Evolutionary conservation across 2,797 vertebrate species (phyloP).

Genomic region (Carcharodon carcharias): DNA sequence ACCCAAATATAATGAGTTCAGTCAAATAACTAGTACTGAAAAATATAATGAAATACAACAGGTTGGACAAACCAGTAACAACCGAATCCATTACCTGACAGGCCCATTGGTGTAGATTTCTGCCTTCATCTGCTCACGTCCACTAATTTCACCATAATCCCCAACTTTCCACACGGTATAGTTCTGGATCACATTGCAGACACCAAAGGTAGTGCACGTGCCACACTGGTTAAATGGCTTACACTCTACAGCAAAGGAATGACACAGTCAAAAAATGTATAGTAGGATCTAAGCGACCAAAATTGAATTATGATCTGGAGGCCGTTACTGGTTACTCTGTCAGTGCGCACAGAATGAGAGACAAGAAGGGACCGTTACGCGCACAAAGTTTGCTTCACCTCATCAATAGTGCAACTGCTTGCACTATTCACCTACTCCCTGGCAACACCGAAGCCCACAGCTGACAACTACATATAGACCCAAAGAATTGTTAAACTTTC

Average conservation of each 20-base stretch:
- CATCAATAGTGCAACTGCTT: neutral
- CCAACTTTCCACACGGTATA: conserved; percentile 85
- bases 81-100: conserved; percentile 66
- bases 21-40: too few species aligned
- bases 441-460: neutral
- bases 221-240: conserved; percentile 85
- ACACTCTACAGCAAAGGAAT: conserved; percentile 59
- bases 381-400: neutral
- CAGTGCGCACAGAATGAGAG: neutral
- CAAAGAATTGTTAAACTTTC: neutral
- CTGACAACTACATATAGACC: neutral
- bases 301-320: neutral
- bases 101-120: conserved; percentile 81
- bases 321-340: neutral
- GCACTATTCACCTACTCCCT: neutral
- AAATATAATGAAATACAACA: neutral
- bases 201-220: conserved; percentile 80
- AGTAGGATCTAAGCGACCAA: neutral
- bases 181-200: conserved; percentile 77
- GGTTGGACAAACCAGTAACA: neutral
- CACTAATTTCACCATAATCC: conserved; percentile 69
- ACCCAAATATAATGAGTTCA: too few species aligned
- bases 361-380: neutral
- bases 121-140: conserved; percentile 88
- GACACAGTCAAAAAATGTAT: neutral